Evolutionary conservation across 1,140 invertebrate species (phyloP), one percentile per base, ranked within the genome.

Genomic region (Choristoneura fumiferana): DNA sequence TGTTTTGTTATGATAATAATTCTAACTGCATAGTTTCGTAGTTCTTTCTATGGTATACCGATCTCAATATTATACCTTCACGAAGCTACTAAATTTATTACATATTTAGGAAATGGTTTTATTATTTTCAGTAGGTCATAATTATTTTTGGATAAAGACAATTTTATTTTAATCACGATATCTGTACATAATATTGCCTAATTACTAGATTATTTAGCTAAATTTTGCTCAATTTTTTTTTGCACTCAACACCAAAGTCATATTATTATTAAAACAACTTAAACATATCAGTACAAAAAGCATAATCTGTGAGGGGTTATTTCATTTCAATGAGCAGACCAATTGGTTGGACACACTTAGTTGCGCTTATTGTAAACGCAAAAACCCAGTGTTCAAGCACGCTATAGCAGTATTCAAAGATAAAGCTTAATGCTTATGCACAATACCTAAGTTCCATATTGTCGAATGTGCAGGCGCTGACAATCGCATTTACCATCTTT

Each of bases 181-280:
- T 65, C 71, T 83, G 75, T 84, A 87, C 62, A 79, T 84, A 83
- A 69, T 78, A 68, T 83, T 76, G 67, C 62, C 64, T 81, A 77
- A 66, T 45, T 78, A 71, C 71, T 84, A 86, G 83, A 83, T 88
- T 86, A 81, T 84, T 83, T 87, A 81, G 78, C 79, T 78, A 84
- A 84, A 78, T 82, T 85, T 88, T 88, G 85, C 85, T 88, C 85
- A 87, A 88, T 88, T 80, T 78, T 80, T 73, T 84, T 76, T n/a
- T n/a, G n/a, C 84, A 87, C 79, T 84, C 76, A 78, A 85, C 83
- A 85, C 85, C 85, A 88, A 88, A 88, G 85, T 87, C 83, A 85
- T 87, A 84, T 80, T 84, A 84, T 73, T 79, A 79, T 78, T 75
- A 73, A 71, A 76, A 39, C 57, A 53, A 22, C 60, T 73, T 69